These are phyloP conservation scores for Eubasilissa splendida DNA, from an alignment of 2,888 invertebrate species.

Conservation along the genomic window DNA sequence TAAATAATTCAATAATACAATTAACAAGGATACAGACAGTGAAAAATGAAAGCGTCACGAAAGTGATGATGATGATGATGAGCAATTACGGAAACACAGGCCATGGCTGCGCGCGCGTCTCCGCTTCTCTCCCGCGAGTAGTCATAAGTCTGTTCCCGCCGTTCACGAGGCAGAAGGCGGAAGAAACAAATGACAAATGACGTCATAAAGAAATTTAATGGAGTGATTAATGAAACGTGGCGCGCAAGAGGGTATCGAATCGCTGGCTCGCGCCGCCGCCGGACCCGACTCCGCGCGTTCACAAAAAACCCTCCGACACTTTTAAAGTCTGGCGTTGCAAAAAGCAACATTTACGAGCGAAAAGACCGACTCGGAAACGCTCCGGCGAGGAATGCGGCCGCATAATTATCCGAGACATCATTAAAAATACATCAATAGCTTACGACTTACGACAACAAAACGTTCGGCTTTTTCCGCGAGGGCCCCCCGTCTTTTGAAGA, in stretches of 20 bases:
- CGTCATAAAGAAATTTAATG: slow-evolving; percentile 32
- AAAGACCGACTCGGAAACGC: slow-evolving; percentile 1
- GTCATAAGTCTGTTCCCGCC: no score
- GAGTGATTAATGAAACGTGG: slow-evolving; percentile 29
- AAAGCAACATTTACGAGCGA: slow-evolving; percentile 17
- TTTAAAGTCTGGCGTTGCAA: slow-evolving; percentile 24
- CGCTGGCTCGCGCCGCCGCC: background rate
- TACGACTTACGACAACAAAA: slow-evolving; percentile 43
- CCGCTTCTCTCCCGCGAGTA: no score
- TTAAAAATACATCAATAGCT: slow-evolving; percentile 53
- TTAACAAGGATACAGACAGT: no score
- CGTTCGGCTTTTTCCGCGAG: slow-evolving; percentile 34
- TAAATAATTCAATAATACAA: no score
- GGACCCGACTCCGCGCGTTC: background rate
- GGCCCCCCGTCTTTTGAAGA: slow-evolving; percentile 17
- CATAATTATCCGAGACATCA: slow-evolving; percentile 50
- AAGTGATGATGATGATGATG: no score
- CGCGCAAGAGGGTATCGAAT: slow-evolving; percentile 5
- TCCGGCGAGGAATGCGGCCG: slow-evolving; percentile 20
- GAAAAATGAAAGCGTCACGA: no score
- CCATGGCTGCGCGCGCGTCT: no score
- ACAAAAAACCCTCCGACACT: slow-evolving; percentile 13
- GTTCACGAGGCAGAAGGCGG: background rate
- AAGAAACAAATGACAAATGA: slow-evolving; percentile 35
- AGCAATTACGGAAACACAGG: no score